Conservation (phyloP, 1,140 invertebrate species). For the Aporrectodea caliginosa region DNA sequence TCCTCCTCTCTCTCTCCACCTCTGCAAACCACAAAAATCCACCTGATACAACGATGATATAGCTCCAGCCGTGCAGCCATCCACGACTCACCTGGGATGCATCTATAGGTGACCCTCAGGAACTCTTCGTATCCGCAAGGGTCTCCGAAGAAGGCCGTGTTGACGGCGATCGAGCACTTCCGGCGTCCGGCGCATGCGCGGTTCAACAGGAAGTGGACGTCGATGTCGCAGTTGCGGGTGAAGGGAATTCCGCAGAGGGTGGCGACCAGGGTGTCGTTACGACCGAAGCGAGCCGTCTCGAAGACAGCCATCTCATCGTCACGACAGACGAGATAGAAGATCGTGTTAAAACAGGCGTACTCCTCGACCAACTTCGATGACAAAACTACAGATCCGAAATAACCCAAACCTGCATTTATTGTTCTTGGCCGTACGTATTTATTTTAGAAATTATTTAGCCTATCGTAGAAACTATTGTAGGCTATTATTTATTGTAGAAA, state of each 20-base stretch:
- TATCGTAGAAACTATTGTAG: too few species aligned
- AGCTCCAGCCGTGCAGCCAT: background rate
- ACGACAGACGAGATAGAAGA: background rate
- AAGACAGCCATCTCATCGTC: slow-evolving; percentile 9
- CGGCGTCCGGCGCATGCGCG: slow-evolving; percentile 30
- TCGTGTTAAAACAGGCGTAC: background rate
- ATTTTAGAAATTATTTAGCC: too few species aligned
- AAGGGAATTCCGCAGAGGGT: slow-evolving; percentile 21
- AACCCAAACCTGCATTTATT: too few species aligned
- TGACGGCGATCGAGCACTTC: slow-evolving; percentile 25
- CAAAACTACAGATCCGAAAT: too few species aligned
- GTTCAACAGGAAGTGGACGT: slow-evolving; percentile 33
- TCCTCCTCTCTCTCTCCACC: slow-evolving; percentile 20
- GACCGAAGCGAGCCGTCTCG: slow-evolving; percentile 30
- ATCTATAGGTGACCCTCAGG: slow-evolving; percentile 28
- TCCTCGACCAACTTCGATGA: background rate
- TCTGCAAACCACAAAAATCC: background rate
- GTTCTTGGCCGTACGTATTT: too few species aligned
- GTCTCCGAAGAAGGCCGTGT: slow-evolving; percentile 28
- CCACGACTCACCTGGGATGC: slow-evolving; percentile 23
- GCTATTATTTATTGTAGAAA: too few species aligned
- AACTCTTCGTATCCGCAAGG: slow-evolving; percentile 32
- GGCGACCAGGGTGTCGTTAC: slow-evolving; percentile 31
- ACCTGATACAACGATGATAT: background rate
- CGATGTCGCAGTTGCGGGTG: slow-evolving; percentile 30